A percentile compares a stretch with the other conserved stretches of the same genome.
These are phyloP conservation scores for Tinea trinotella DNA, from an alignment of 2,888 invertebrate genomes.

Conservation along the genomic window DNA sequence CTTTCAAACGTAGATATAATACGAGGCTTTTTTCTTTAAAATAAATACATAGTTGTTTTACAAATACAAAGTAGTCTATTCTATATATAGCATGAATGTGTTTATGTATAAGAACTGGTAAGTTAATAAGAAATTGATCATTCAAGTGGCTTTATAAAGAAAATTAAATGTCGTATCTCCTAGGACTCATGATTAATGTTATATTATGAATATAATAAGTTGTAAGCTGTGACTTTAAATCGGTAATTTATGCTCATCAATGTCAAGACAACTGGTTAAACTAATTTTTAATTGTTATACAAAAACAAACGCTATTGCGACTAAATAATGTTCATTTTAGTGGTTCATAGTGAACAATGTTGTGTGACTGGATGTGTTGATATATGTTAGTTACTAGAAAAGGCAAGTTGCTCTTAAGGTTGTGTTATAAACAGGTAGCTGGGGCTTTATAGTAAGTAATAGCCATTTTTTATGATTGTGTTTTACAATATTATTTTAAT, in stretches of 20 bases:
- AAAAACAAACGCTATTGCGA: neutral
- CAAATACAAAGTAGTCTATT: too few relatives aligned
- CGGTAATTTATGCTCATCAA: conserved; percentile 21
- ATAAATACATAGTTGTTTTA: too few relatives aligned
- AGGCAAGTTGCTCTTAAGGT: conserved; percentile 36
- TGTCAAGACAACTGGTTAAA: conserved; percentile 15
- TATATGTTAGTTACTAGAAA: conserved; percentile 27
- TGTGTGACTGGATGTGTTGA: conserved; percentile 8
- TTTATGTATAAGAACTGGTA: too few relatives aligned
- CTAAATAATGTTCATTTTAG: conserved; percentile 10
- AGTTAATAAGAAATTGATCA: conserved; percentile 17
- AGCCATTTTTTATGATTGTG: too few relatives aligned
- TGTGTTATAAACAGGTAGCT: conserved; percentile 44
- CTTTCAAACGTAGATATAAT: too few relatives aligned
- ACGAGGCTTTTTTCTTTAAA: too few relatives aligned
- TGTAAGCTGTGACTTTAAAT: conserved; percentile 20
- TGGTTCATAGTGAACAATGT: neutral
- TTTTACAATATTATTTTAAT: too few relatives aligned
- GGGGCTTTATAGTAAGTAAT: conserved; percentile 34
- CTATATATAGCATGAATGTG: too few relatives aligned
- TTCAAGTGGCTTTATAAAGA: conserved; percentile 32
- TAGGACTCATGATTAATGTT: conserved; percentile 14
- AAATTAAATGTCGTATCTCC: conserved; percentile 15
- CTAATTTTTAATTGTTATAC: neutral
- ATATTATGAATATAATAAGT: conserved; percentile 26